Conservation (phyloP, 2,797 vertebrate genomes). For the Pseudopleuronectes americanus region DNA sequence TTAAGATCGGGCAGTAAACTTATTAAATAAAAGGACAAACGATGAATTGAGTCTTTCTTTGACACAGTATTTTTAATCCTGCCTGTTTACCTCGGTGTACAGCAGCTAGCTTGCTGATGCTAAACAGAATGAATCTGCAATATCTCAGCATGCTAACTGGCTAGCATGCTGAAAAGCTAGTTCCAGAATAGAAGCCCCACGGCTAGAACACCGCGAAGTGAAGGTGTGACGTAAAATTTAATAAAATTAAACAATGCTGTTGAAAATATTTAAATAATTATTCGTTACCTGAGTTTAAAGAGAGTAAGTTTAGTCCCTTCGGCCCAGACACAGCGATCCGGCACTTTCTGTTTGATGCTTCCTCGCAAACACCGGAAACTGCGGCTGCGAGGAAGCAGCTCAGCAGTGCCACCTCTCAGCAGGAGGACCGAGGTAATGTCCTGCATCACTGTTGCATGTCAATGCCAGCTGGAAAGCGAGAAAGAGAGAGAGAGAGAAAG, state of each 20-base stretch:
- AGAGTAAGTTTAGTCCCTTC: not conserved
- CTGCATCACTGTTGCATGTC: no score
- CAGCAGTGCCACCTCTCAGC: conserved; percentile 31
- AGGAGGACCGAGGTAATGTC: conserved; percentile 25
- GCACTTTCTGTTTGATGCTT: conserved; percentile 66
- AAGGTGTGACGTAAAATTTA: accelerated
- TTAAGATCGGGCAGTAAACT: accelerated
- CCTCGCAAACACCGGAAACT: conserved; percentile 16
- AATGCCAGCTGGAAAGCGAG: no score
- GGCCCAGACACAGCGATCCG: not conserved
- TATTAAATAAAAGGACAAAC: not conserved
- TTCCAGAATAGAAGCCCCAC: not conserved
- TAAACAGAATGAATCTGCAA: conserved; percentile 78
- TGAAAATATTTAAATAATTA: accelerated
- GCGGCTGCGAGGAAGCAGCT: not conserved
- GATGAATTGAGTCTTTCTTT: not conserved
- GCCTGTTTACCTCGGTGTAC: not conserved
- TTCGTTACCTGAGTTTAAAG: conserved; percentile 26
- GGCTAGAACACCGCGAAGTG: not conserved
- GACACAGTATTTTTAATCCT: not conserved
- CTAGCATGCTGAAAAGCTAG: conserved; percentile 39
- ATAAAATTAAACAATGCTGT: accelerated
- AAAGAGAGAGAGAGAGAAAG: no score
- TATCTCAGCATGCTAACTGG: conserved; percentile 57
- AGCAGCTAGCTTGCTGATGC: conserved; percentile 45